These are phyloP conservation scores for Nematolebias whitei DNA, from an alignment of 2,113 vertebrate species.

Conservation along the genomic window DNA sequence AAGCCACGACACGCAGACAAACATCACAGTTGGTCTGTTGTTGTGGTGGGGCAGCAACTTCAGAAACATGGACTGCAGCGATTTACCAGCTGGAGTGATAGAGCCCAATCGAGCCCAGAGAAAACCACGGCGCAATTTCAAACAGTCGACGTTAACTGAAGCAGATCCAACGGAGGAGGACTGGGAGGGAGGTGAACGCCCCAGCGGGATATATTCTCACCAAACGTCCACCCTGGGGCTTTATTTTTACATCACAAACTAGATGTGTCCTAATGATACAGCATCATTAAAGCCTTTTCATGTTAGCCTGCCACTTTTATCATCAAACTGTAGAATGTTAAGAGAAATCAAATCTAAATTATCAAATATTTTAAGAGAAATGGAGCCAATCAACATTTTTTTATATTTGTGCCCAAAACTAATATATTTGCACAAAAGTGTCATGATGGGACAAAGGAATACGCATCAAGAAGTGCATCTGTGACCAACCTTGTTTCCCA, in stretches of 20 bases:
- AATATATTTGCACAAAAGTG: too few species aligned
- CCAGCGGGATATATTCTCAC: slow-evolving; percentile 44
- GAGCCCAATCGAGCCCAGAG: slow-evolving; percentile 56
- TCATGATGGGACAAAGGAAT: not conserved
- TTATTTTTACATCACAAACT: slow-evolving; percentile 38
- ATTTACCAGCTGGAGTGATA: slow-evolving; percentile 72
- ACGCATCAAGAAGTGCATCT: not conserved
- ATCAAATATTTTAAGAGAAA: not conserved
- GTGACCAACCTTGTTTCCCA: slow-evolving; percentile 71
- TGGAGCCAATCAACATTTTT: not conserved
- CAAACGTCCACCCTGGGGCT: slow-evolving; percentile 27
- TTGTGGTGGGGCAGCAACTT: slow-evolving; percentile 67
- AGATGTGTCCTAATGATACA: slow-evolving; percentile 28
- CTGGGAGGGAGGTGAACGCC: slow-evolving; percentile 33
- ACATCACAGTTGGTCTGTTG: slow-evolving; percentile 69
- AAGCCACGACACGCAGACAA: slow-evolving; percentile 73
- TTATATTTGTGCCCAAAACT: too few species aligned
- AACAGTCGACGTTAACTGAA: slow-evolving; percentile 47
- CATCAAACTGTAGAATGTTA: not conserved
- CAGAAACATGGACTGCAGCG: slow-evolving; percentile 71
- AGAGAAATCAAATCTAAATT: not conserved
- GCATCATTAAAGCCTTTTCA: slow-evolving; percentile 3
- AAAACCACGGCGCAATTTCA: slow-evolving; percentile 40
- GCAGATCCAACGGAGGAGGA: slow-evolving; percentile 31
- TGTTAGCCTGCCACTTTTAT: not conserved